These are phyloP conservation scores for Eupithecia insigniata DNA, from an alignment of 2,888 invertebrate genomes.

Conservation along the genomic window DNA sequence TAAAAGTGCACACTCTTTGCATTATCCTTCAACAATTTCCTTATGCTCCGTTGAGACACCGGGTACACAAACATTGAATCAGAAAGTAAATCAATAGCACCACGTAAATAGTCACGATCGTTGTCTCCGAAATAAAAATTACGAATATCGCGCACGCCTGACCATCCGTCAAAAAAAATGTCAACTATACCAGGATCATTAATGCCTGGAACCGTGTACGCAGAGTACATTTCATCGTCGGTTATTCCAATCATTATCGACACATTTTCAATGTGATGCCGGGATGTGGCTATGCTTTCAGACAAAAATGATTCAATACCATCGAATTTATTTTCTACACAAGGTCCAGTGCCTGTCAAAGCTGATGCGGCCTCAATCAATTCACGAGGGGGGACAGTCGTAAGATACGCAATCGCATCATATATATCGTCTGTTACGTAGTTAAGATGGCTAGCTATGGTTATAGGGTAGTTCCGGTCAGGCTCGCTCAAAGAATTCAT, in stretches of 20 bases:
- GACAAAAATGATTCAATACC: slow-evolving; percentile 51
- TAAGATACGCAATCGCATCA: slow-evolving; percentile 57
- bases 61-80: slow-evolving; percentile 57
- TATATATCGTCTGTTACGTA: slow-evolving; percentile 48
- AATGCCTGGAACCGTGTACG: background rate
- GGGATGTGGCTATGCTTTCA: slow-evolving; percentile 38
- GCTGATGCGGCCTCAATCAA: slow-evolving; percentile 51
- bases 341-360: slow-evolving; percentile 48
- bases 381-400: slow-evolving; percentile 48
- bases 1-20: slow-evolving; percentile 43
- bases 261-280: slow-evolving; percentile 40
- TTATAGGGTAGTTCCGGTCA: slow-evolving; percentile 50
- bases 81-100: slow-evolving; percentile 50
- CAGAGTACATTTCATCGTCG: slow-evolving; percentile 47
- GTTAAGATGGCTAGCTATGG: slow-evolving; percentile 56
- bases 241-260: slow-evolving; percentile 57
- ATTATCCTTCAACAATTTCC: slow-evolving; percentile 20
- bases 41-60: slow-evolving; percentile 14
- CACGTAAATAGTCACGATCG: slow-evolving; percentile 43
- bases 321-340: slow-evolving; percentile 57
- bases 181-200: slow-evolving; percentile 16
- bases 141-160: slow-evolving; percentile 49
- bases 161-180: slow-evolving; percentile 35
- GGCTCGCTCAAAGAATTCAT: slow-evolving; percentile 44
- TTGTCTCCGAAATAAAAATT: slow-evolving; percentile 64